phyloP scores from a whole-genome alignment of 2,888 invertebrate species.

The Mythimna vitellina region DNA sequence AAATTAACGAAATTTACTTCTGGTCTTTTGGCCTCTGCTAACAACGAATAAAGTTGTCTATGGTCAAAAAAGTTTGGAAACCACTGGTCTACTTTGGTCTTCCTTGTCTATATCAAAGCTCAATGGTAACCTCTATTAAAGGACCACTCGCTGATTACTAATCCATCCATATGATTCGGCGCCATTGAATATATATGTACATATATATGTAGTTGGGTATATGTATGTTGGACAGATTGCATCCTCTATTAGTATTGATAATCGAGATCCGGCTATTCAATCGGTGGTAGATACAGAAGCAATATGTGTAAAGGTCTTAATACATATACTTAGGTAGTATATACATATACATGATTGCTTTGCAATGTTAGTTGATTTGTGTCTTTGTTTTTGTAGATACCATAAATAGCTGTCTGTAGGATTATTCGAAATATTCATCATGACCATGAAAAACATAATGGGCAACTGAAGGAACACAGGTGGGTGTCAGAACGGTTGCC shows the following conservation, averaged over 20 bases:
- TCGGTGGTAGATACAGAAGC: background rate
- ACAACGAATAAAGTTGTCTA: too few species aligned
- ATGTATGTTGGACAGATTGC: slow-evolving; percentile 44
- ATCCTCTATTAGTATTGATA: slow-evolving; percentile 44
- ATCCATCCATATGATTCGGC: slow-evolving; percentile 41
- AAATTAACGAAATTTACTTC: too few species aligned
- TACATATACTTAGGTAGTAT: background rate
- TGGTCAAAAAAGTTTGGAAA: too few species aligned
- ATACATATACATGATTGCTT: too few species aligned
- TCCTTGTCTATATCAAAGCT: slow-evolving; percentile 23
- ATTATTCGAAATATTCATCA: too few species aligned
- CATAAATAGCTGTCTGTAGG: too few species aligned
- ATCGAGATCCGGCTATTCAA: slow-evolving; percentile 16
- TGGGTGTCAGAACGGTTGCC: too few species aligned
- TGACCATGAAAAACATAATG: too few species aligned
- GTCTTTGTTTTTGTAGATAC: background rate
- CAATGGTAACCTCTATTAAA: slow-evolving; percentile 47
- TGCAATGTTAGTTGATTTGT: background rate
- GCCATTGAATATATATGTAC: slow-evolving; percentile 30
- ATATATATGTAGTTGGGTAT: background rate
- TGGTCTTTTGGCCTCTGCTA: too few species aligned
- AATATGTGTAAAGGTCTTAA: slow-evolving; percentile 7
- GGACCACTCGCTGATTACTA: slow-evolving; percentile 57
- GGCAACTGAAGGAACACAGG: too few species aligned
- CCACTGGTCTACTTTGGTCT: too few species aligned